Base-by-base conservation (phyloP, 2,888 invertebrate species). In the Blastobasis lacticolella region DNA sequence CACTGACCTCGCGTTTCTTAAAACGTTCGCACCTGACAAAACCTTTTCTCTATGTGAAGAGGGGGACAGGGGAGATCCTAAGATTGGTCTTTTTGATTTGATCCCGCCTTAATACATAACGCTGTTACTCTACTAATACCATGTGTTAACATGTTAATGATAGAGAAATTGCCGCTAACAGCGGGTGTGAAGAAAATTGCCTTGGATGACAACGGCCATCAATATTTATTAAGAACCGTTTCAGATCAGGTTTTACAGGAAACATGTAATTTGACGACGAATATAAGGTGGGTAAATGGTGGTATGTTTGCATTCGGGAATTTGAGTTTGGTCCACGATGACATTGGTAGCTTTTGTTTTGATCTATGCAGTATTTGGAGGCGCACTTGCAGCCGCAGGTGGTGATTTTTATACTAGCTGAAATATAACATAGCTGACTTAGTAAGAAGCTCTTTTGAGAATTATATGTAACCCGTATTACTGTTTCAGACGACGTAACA, bases 141-240 rank as follows among this genome's bases (percentile, higher is more conserved):
- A 57, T 51, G 56, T 57, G 61, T 59, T 59, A 58, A 62, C 61
- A 60, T 54, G 54, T 52, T 76, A 77, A 79, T 79, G 70, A 72
- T 64, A 64, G 66, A 69, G 71, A 72, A 69, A 75, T 75, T 71
- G 69, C 62, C 59, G 59, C 58, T 60, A 57, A 58, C 48, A 40
- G 49, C 56, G 59, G 57, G 54, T 51, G 57, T 44, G 52, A 54
- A 54, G 65, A 61, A 69, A 72, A 69, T 69, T 64, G 69, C 63
- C 63, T 62, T 72, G 72, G 71, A 73, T 67, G 67, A 59, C 57
- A 52, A 50, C 45, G 49, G 51, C 57, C 55, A 68, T 72, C 66
- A 70, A 69, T 73, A 71, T 71, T 66, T 64, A 76, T 75, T 73
- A 76, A 71, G 72, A 71, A 75, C 78, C 78, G 80, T 79, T 81